Base-by-base conservation (phyloP, 2,113 vertebrate genomes). In the Suricata suricatta region DNA sequence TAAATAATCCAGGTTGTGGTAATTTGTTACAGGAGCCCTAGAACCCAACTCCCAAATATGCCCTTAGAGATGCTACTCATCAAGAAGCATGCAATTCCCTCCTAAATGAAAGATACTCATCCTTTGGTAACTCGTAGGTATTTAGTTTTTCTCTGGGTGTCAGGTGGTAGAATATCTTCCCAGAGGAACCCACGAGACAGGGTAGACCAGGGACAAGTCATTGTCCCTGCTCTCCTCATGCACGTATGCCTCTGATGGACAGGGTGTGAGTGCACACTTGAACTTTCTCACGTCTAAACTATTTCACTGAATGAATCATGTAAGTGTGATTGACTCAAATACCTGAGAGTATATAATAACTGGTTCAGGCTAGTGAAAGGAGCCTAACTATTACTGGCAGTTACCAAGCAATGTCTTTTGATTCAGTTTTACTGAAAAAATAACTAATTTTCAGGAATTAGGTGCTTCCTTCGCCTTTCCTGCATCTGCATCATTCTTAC, bases 351-450 rank as follows among this genome's bases (percentile, higher is more conserved):
- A 38, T 17, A 85, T 47, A 50, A 57, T 31, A 81, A 63, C 69
- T 95, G 71, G 23, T 68, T 90, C 41, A 76, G 80, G 76, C 68
- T 47, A 54, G 33, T 83, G n/a, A 93, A 95, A 96, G 12, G 66
- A 85, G 4, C 9, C 23, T 44, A 85, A 69, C 2, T 68, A 29
- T n/a, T 57, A 50, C 52, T 38, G 76, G 25, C 33, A 52, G 44
- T 86, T 85, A 71, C 50, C 63, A 87, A 83, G 79, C 66, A 66
- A 84, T 15, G n/a, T 76, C 5, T 64, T 47, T 57, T 15, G 69
- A 95, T 35, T 84, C 69, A 57, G n/a, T 69, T 68, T 84, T 38
- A 57, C 80, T 68, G 47, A 57, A 85, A 68, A 68, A 35, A 44
- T 60, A 79, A 50, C 31, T 69, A 50, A 63, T 14, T 9, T 10